Percentiles rank a stretch among this genome's conserved stretches.
These are phyloP conservation scores for Smutsia gigantea DNA, from an alignment of 2,797 vertebrate species.

Conservation along the genomic window DNA sequence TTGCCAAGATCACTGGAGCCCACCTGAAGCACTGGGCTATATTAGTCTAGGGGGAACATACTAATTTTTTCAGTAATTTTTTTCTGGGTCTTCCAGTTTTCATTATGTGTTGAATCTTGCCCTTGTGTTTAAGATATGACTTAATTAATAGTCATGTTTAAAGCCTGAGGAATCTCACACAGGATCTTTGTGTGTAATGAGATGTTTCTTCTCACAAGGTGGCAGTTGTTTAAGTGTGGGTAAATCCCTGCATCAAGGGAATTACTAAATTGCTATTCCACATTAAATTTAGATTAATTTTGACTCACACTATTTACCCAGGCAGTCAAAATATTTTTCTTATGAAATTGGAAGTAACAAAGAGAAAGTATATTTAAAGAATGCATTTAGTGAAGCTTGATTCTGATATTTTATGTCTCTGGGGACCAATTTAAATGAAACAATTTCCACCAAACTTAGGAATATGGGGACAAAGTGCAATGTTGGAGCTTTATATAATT, in stretches of 20 bases:
- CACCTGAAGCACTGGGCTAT: background rate
- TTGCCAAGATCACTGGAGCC: background rate
- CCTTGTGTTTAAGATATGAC: background rate
- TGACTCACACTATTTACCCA: background rate
- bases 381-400: background rate
- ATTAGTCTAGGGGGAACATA: background rate
- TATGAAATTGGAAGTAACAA: background rate
- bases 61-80: background rate
- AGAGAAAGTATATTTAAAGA: background rate
- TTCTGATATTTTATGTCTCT: background rate
- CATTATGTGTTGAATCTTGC: background rate
- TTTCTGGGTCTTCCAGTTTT: background rate
- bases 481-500: background rate
- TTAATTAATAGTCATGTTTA: background rate
- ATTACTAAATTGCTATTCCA: background rate
- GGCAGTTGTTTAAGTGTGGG: background rate
- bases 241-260: background rate
- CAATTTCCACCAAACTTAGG: rapidly evolving
- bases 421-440: background rate
- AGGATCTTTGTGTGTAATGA: background rate
- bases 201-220: background rate
- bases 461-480: background rate
- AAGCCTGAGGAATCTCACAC: background rate
- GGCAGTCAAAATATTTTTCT: background rate
- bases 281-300: background rate